Evolutionary conservation across 2,797 vertebrate species (phyloP).

Genomic region (Miopithecus talapoin): DNA sequence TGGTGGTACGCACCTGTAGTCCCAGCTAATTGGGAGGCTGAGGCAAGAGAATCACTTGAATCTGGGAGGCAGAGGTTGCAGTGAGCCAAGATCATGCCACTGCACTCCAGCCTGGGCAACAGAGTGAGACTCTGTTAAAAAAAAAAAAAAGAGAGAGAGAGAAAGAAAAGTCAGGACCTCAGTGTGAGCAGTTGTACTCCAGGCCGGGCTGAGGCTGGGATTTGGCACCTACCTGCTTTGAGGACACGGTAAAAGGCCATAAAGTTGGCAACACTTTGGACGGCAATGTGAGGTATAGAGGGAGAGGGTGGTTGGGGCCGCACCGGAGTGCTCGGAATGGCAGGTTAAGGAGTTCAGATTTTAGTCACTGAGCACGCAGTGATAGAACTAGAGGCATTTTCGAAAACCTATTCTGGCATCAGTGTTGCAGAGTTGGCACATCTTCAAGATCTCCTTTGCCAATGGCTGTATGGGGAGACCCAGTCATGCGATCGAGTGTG

Average conservation of each 20-base stretch:
- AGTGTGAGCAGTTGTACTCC: neutral
- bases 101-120: too few relatives aligned
- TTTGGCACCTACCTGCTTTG: neutral
- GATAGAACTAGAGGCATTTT: neutral
- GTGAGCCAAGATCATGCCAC: too few relatives aligned
- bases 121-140: too few relatives aligned
- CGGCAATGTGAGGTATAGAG: accelerated
- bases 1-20: too few relatives aligned
- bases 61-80: too few relatives aligned
- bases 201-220: neutral
- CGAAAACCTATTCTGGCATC: neutral
- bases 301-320: neutral
- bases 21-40: too few relatives aligned
- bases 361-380: neutral
- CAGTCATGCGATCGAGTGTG: neutral
- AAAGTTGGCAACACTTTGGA: neutral
- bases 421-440: neutral
- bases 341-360: neutral
- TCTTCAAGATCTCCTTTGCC: neutral
- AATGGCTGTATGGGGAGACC: neutral
- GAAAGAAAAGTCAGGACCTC: too few relatives aligned
- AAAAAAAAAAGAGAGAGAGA: too few relatives aligned
- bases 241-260: neutral
- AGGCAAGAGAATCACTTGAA: too few relatives aligned
- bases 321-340: neutral